Evolutionary conservation across 1,140 invertebrate species (phyloP).

Genomic region (Dreissena rostriformis): DNA sequence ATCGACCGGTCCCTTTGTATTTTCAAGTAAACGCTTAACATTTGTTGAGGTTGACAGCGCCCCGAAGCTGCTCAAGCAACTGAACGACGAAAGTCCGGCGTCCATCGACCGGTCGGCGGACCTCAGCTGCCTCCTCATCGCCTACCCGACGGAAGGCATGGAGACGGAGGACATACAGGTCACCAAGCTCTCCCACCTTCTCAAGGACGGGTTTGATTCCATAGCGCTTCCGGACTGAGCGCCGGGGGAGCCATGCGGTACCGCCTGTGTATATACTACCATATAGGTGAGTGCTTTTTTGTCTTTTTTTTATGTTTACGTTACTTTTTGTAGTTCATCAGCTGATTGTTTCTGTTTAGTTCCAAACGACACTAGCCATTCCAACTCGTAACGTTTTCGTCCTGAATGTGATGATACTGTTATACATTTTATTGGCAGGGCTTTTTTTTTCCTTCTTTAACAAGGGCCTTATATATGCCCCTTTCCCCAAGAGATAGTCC

Average conservation of each 20-base stretch:
- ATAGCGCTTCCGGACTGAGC: constrained; percentile 47
- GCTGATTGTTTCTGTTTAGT: no score
- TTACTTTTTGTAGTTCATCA: no score
- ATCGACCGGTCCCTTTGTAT: no score
- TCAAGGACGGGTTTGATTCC: constrained; percentile 20
- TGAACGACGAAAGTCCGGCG: background rate
- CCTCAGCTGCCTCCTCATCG: constrained; percentile 32
- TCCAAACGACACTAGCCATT: no score
- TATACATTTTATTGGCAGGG: no score
- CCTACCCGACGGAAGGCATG: constrained; percentile 44
- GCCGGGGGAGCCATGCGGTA: background rate
- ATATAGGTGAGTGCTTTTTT: background rate
- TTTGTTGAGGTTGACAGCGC: constrained; percentile 41
- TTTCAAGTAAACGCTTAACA: no score
- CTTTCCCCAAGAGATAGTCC: no score
- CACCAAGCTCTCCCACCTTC: constrained; percentile 43
- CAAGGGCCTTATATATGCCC: no score
- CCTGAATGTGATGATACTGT: no score
- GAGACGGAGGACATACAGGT: constrained; percentile 34
- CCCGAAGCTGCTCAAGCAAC: constrained; percentile 29
- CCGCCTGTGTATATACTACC: no score
- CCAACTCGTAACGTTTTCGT: no score
- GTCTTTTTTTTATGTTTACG: background rate
- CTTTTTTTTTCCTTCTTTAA: no score
- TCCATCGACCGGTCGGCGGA: constrained; percentile 34